These are phyloP conservation scores for Cepaea hortensis DNA, from an alignment of 2,888 invertebrate genomes.

Conservation along the genomic window DNA sequence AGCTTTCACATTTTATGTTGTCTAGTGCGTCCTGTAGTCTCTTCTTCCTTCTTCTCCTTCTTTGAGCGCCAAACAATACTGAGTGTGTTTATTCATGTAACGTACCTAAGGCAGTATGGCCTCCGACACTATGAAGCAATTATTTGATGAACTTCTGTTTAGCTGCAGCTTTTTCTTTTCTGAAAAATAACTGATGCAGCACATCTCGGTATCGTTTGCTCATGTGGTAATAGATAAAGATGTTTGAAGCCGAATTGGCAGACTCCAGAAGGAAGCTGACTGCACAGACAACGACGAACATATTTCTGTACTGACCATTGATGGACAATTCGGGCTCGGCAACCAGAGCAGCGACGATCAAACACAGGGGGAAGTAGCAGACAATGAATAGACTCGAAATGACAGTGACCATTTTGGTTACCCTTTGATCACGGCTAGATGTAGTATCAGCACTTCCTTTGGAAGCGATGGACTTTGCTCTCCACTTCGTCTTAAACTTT, in stretches of 20 bases:
- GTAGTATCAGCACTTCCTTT: background rate
- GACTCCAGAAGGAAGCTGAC: conserved; percentile 9
- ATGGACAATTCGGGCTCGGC: background rate
- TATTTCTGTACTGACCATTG: background rate
- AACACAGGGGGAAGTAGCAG: background rate
- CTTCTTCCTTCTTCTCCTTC: no score
- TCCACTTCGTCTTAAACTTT: background rate
- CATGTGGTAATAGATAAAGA: conserved; percentile 29
- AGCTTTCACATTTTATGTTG: no score
- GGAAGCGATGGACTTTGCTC: background rate
- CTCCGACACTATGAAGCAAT: no score
- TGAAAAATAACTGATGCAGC: background rate
- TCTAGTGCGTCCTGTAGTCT: no score
- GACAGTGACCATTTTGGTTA: background rate
- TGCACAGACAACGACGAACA: background rate
- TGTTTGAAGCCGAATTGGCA: background rate
- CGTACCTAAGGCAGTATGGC: no score
- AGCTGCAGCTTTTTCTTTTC: background rate
- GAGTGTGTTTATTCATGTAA: no score
- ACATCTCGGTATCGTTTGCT: background rate
- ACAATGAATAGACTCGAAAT: background rate
- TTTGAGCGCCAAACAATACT: no score
- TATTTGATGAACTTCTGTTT: no score
- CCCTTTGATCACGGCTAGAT: background rate
- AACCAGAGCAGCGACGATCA: background rate